Evolutionary conservation across 2,888 invertebrate species (phyloP), one percentile per base, ranked within the genome.

Genomic region (Heliothis peltigera): DNA sequence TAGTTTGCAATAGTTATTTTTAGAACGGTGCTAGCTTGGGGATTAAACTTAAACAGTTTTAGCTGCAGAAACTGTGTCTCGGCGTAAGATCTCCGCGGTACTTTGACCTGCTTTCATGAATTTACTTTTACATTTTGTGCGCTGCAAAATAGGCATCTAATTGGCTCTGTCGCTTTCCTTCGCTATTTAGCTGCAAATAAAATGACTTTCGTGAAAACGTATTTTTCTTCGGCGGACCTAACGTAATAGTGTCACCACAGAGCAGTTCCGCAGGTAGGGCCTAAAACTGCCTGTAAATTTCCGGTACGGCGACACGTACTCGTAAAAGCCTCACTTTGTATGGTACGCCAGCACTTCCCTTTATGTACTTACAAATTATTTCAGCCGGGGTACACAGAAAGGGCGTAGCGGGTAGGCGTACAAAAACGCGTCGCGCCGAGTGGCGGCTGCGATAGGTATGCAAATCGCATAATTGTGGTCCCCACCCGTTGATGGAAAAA

Each of bases 391-490:
- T 70, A 83, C 82, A 80, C 62, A 64, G 69, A 71, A 81, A 71
- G 63, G 83, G 80, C 80, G 80, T 76, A 64, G 64, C 68, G 64
- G 60, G 58, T 69, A 68, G 77, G 72, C 66, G 61, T 47, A 57
- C 51, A 77, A 78, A 73, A 78, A 77, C 64, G 59, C 73, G 79
- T 68, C 68, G 67, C 53, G 61, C 35, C 68, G 76, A 67, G 70
- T 62, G 82, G 77, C 75, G 80, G 80, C 82, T 74, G 78, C 80
- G 89, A 86, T 85, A 83, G 83, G 77, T 84, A 90, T 90, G 90
- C 89, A 90, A 91, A 91, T 90, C 84, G 80, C 80, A 85, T 90
- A 89, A 91, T 90, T 89, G 89, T 83, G 86, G 81, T 75, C 70
- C 71, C 71, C 72, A 68, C 70, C 71, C 70, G 76, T 61, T 74